Evolutionary conservation across 2,797 vertebrate species (phyloP).

Genomic region (Streptopelia turtur): DNA sequence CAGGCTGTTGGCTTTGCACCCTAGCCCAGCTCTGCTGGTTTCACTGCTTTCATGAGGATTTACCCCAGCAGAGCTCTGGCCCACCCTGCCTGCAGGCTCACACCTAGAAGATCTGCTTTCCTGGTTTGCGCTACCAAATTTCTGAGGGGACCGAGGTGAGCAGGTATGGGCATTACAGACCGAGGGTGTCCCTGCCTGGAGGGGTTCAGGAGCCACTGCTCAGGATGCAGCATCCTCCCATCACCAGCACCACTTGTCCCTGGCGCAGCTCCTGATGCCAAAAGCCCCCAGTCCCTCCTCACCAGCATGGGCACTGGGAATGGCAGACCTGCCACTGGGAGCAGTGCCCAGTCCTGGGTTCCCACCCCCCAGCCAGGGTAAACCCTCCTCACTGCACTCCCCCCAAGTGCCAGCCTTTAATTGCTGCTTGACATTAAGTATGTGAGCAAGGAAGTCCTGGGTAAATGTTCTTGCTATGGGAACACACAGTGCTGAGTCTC

Average conservation of each 20-base stretch:
- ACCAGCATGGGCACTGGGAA: not conserved
- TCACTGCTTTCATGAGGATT: not conserved
- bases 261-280: not conserved
- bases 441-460: constrained; percentile 58
- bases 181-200: not conserved
- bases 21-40: not conserved
- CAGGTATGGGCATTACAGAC: fast-evolving
- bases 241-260: not conserved
- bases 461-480: constrained; percentile 66
- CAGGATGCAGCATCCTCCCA: not conserved
- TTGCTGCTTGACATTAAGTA: constrained; percentile 50
- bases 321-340: fast-evolving
- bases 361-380: not conserved
- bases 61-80: not conserved
- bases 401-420: constrained; percentile 26
- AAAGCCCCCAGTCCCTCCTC: not conserved
- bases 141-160: not conserved
- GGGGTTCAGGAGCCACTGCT: not conserved
- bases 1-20: not conserved
- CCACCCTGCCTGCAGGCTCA: fast-evolving
- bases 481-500: constrained; percentile 73
- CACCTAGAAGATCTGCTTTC: not conserved
- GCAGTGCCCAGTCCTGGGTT: not conserved
- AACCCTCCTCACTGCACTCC: not conserved
- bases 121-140: not conserved